phyloP scores from a whole-genome alignment of 2,113 vertebrate species.

The human region DNA sequence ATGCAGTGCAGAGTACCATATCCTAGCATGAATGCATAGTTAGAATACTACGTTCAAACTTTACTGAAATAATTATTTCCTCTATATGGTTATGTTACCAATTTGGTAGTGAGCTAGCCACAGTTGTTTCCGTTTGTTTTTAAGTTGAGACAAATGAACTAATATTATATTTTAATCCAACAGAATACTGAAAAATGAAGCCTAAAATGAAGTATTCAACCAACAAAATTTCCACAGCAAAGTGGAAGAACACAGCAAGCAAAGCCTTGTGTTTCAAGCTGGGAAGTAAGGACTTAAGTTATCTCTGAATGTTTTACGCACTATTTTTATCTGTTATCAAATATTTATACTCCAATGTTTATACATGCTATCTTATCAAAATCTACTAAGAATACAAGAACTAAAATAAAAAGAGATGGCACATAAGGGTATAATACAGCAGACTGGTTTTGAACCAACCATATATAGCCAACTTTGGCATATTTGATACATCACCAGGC shows the following conservation, averaged over 20 bases:
- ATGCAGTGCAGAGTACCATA: background rate
- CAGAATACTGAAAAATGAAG: conserved; percentile 48
- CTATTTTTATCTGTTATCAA: conserved; percentile 1
- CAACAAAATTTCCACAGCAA: background rate
- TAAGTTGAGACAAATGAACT: conserved; percentile 35
- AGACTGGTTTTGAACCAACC: background rate
- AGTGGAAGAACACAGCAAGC: background rate
- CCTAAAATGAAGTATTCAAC: conserved; percentile 32
- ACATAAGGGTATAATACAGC: background rate
- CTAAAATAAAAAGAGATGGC: background rate
- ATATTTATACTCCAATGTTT: conserved; percentile 2
- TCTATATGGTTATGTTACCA: background rate
- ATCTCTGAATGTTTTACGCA: background rate
- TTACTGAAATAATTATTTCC: conserved; percentile 46
- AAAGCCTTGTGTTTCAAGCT: background rate
- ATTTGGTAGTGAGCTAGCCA: background rate
- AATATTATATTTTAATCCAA: conserved; percentile 37
- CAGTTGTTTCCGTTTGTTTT: conserved; percentile 11
- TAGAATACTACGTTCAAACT: conserved; percentile 26
- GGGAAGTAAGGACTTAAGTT: conserved; percentile 59
- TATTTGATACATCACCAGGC: background rate
- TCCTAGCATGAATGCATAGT: background rate
- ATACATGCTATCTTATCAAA: background rate
- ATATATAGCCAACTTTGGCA: background rate
- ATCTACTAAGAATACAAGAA: background rate